A percentile compares a stretch with the other conserved stretches of the same genome.
Conservation (phyloP, 2,888 invertebrate genomes). For the Cheilosia pagana region DNA sequence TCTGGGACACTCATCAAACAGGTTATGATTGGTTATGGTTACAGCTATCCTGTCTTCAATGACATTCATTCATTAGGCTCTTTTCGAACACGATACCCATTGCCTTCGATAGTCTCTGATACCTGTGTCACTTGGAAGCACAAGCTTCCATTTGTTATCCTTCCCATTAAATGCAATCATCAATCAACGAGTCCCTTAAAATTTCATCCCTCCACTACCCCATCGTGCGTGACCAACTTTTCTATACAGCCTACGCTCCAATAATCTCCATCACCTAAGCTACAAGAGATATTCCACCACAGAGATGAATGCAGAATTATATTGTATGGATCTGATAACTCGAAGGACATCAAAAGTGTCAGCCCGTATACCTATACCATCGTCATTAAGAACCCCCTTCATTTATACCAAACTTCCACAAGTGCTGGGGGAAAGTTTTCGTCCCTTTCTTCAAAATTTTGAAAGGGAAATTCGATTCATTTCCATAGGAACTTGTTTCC, state of each 20-base stretch:
- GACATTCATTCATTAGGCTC: neutral
- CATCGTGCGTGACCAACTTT: conserved; percentile 15
- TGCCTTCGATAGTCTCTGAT: neutral
- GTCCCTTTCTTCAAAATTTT: conserved; percentile 9
- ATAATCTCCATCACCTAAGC: conserved; percentile 39
- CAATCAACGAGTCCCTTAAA: conserved; percentile 66
- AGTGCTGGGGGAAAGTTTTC: conserved; percentile 29
- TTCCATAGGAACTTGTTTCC: conserved; percentile 62
- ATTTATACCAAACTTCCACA: conserved; percentile 20
- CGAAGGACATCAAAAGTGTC: conserved; percentile 46
- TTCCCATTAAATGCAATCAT: conserved; percentile 73
- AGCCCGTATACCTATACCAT: conserved; percentile 33
- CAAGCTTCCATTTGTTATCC: conserved; percentile 71
- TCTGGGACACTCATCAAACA: no score
- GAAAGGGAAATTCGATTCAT: conserved; percentile 58
- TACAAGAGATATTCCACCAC: neutral
- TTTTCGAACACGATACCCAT: no score
- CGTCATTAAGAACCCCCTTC: conserved; percentile 15
- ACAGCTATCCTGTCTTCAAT: no score
- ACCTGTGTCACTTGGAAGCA: conserved; percentile 19
- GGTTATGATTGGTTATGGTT: no score
- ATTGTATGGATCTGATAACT: conserved; percentile 33
- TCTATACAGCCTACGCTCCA: conserved; percentile 22
- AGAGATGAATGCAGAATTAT: conserved; percentile 30
- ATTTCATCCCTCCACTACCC: conserved; percentile 11